Conservation (phyloP, 2,797 vertebrate genomes). For the Cygnus olor region DNA sequence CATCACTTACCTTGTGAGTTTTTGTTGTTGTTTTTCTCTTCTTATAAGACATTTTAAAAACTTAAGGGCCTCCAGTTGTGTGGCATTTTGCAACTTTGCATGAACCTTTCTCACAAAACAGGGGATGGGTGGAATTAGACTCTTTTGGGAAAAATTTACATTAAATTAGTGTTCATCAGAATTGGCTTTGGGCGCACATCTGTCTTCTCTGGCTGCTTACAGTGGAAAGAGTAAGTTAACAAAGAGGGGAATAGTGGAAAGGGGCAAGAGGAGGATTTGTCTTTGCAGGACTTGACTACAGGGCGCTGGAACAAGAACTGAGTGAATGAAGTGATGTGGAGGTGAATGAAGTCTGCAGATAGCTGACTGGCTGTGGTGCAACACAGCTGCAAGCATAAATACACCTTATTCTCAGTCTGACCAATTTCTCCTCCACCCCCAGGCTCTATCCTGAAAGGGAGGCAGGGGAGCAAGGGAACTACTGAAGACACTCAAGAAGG, state of each 20-base stretch:
- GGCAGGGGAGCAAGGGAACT: background rate
- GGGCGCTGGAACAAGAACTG: background rate
- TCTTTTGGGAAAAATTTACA: background rate
- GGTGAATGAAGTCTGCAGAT: background rate
- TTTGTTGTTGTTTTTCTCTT: background rate
- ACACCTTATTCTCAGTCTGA: background rate
- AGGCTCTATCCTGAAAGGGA: background rate
- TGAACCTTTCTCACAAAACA: background rate
- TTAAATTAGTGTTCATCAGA: conserved; percentile 18
- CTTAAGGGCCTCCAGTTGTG: background rate
- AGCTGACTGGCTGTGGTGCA: background rate
- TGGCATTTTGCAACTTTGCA: background rate
- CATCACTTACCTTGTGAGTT: background rate
- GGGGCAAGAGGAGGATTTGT: background rate
- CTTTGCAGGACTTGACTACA: background rate
- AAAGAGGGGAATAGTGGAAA: background rate
- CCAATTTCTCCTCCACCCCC: background rate
- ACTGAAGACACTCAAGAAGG: background rate
- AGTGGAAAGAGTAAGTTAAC: background rate
- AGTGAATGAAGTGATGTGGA: background rate
- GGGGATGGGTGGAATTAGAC: background rate
- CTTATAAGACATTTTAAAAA: conserved; percentile 39
- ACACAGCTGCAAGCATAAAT: background rate
- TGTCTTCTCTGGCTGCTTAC: background rate
- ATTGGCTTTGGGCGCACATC: background rate